These are phyloP conservation scores for Scaptodrosophila lebanonensis DNA, from an alignment of 1,140 invertebrate genomes.

Conservation along the genomic window DNA sequence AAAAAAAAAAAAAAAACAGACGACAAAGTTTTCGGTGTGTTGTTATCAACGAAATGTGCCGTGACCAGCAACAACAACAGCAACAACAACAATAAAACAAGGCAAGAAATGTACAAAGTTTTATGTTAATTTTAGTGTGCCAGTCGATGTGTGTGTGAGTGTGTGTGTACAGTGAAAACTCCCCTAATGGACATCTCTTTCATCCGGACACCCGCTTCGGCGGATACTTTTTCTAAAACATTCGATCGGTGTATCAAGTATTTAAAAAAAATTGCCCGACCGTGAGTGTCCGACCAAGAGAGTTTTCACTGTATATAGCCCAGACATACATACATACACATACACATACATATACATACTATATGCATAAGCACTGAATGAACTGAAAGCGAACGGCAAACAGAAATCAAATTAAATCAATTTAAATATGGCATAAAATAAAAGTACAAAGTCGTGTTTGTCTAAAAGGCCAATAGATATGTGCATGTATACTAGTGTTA, in stretches of 20 bases:
- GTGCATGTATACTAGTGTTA: background rate
- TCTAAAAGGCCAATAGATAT: slow-evolving; percentile 42
- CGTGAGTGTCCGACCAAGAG: slow-evolving; percentile 10
- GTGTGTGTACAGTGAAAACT: too few relatives aligned
- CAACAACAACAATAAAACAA: slow-evolving; percentile 7
- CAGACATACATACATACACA: too few relatives aligned
- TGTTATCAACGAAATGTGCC: slow-evolving; percentile 32
- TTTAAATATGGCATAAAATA: slow-evolving; percentile 64
- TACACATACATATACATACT: too few relatives aligned
- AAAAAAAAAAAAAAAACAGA: slow-evolving; percentile 13
- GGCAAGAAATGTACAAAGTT: slow-evolving; percentile 36
- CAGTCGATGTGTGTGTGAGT: background rate
- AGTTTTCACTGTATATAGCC: slow-evolving; percentile 9
- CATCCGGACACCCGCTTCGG: too few relatives aligned
- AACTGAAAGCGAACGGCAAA: slow-evolving; percentile 26
- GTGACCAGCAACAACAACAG: slow-evolving; percentile 26
- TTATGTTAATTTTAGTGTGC: slow-evolving; percentile 26
- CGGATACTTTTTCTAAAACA: too few relatives aligned
- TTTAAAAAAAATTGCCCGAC: too few relatives aligned
- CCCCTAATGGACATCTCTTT: too few relatives aligned
- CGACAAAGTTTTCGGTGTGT: too few relatives aligned
- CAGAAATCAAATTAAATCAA: slow-evolving; percentile 55
- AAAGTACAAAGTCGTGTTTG: slow-evolving; percentile 65
- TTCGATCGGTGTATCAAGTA: too few relatives aligned
- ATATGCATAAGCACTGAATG: slow-evolving; percentile 33